Conservation (phyloP, 2,797 vertebrate species). For the Rhinogobio ventralis region DNA sequence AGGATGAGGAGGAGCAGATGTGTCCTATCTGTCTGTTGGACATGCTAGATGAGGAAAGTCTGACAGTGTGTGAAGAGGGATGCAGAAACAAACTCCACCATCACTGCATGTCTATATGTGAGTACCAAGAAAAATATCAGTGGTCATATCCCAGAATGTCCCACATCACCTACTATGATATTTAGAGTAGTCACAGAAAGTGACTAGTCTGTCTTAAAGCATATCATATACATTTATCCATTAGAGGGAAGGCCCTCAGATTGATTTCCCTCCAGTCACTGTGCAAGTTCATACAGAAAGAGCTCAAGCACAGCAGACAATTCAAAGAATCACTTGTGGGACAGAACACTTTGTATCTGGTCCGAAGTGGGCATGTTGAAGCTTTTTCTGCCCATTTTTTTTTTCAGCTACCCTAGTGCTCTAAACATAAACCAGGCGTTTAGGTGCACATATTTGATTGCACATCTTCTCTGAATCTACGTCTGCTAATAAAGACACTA, state of each 20-base stretch:
- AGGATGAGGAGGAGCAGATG: slow-evolving; percentile 93
- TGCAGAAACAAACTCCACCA: slow-evolving; percentile 92
- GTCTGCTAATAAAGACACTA: background rate
- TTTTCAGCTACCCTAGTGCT: background rate
- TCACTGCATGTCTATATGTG: slow-evolving; percentile 95
- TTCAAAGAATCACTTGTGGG: background rate
- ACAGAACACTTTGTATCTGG: background rate
- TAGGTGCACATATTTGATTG: background rate
- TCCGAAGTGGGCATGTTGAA: background rate
- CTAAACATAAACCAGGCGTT: background rate
- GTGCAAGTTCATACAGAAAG: background rate
- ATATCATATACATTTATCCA: too few species aligned
- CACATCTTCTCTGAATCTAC: background rate
- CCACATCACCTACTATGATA: background rate
- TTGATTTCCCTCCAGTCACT: too few species aligned
- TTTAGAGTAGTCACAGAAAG: background rate
- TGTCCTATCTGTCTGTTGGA: slow-evolving; percentile 91
- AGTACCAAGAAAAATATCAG: slow-evolving; percentile 58
- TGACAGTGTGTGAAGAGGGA: slow-evolving; percentile 90
- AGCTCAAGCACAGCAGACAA: background rate
- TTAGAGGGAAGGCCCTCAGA: too few species aligned
- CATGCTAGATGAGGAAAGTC: slow-evolving; percentile 91
- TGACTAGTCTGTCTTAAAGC: background rate
- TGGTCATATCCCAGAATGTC: background rate
- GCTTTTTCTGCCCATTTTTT: background rate